Conservation (phyloP, 2,797 vertebrate genomes). For the Eospalax fontanierii region DNA sequence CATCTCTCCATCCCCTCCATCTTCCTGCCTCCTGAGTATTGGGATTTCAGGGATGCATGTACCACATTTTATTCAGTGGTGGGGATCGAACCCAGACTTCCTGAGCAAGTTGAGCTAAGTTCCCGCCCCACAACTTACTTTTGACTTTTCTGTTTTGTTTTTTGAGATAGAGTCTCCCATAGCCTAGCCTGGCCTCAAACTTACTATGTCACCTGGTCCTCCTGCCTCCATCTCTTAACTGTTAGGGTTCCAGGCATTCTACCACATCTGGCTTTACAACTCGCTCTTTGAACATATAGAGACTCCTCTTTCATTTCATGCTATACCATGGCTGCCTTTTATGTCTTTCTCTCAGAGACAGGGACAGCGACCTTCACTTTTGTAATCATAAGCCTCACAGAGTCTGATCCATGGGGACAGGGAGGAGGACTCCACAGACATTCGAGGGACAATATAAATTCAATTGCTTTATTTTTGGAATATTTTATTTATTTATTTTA, state of each 20-base stretch:
- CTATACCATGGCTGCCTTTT: background rate
- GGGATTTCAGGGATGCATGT: background rate
- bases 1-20: background rate
- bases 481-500: background rate
- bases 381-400: background rate
- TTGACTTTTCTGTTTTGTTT: background rate
- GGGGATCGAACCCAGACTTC: too few relatives aligned
- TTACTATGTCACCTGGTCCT: background rate
- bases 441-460: background rate
- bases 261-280: background rate
- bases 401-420: background rate
- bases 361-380: background rate
- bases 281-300: constrained; percentile 27
- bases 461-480: too few relatives aligned
- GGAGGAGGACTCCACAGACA: background rate
- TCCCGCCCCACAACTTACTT: background rate
- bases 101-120: too few relatives aligned
- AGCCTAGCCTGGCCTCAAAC: background rate
- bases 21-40: background rate
- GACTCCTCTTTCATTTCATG: background rate
- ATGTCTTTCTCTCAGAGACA: background rate
- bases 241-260: background rate
- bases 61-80: too few relatives aligned
- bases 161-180: background rate
- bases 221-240: background rate